Percentiles rank a stretch among this genome's conserved stretches.
phyloP scores from a whole-genome alignment of 2,797 vertebrate species.

The Huso huso region DNA sequence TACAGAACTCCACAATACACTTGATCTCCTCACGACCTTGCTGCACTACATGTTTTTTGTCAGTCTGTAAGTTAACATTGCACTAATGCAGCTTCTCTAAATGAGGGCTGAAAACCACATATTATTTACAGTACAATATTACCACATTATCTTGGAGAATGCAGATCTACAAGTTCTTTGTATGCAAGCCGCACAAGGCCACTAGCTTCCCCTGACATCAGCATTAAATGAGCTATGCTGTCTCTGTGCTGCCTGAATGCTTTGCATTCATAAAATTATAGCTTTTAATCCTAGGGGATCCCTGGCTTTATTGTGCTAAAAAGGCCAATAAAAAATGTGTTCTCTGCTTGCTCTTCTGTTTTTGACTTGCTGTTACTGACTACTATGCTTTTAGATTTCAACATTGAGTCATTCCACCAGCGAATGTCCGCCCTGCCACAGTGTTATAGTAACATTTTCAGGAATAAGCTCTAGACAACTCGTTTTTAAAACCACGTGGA shows the following conservation, averaged over 20 bases:
- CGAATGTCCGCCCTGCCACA: too few species aligned
- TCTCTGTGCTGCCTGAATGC: slow-evolving; percentile 19
- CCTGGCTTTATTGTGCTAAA: slow-evolving; percentile 30
- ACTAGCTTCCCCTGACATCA: background rate
- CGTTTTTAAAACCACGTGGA: too few species aligned
- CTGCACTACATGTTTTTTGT: too few species aligned
- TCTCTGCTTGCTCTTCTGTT: slow-evolving; percentile 19
- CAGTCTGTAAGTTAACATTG: too few species aligned
- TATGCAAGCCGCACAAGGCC: background rate
- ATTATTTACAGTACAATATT: too few species aligned
- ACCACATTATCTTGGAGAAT: background rate
- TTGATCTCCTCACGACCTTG: too few species aligned
- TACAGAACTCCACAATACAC: too few species aligned
- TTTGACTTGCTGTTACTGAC: slow-evolving; percentile 39
- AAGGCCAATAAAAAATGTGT: slow-evolving; percentile 10
- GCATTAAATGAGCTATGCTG: background rate
- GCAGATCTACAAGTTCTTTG: background rate
- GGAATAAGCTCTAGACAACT: too few species aligned
- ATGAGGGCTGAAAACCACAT: too few species aligned
- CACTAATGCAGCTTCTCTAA: too few species aligned
- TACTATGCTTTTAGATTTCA: slow-evolving; percentile 14
- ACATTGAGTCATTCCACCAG: slow-evolving; percentile 13
- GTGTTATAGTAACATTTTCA: too few species aligned
- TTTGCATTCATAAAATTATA: slow-evolving; percentile 33
- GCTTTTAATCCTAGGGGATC: slow-evolving; percentile 46